A percentile compares a stretch with the other conserved stretches of the same genome.
Conservation (phyloP, 2,113 vertebrate species). For the Synchiropus splendidus region DNA sequence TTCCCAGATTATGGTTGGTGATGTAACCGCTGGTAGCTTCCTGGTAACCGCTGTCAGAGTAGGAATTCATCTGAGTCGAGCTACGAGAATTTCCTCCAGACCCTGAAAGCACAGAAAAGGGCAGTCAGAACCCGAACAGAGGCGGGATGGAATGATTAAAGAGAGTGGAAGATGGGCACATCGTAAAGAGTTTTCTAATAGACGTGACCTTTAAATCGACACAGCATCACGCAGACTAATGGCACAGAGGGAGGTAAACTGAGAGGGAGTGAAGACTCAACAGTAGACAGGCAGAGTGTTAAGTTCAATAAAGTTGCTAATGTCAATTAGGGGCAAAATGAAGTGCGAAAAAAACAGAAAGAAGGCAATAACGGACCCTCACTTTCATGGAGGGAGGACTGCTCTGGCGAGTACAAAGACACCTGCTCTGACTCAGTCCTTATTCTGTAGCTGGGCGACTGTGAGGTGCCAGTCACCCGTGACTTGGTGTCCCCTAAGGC, state of each 20-base stretch:
- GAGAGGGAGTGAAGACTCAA: not conserved
- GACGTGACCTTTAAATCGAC: constrained; percentile 38
- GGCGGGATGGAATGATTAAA: constrained; percentile 2
- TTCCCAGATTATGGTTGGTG: constrained; percentile 77
- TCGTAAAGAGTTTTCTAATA: constrained; percentile 32
- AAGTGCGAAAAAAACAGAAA: constrained; percentile 48
- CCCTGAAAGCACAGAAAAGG: constrained; percentile 59
- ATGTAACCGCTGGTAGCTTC: constrained; percentile 87
- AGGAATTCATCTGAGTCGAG: constrained; percentile 97
- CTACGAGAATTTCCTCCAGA: constrained; percentile 89
- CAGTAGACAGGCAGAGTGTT: not conserved
- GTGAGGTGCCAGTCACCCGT: constrained; percentile 73
- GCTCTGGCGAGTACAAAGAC: constrained; percentile 82
- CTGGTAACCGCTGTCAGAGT: constrained; percentile 95
- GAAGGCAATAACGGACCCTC: constrained; percentile 84
- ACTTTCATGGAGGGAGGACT: constrained; percentile 94
- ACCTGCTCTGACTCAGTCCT: constrained; percentile 81
- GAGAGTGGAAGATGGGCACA: constrained; percentile 9
- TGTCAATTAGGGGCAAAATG: constrained; percentile 1
- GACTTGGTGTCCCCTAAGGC: constrained; percentile 70
- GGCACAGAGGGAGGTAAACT: constrained; percentile 5
- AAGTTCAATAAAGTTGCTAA: not conserved
- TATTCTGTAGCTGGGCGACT: constrained; percentile 79
- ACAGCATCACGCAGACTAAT: constrained; percentile 32
- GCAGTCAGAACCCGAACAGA: not conserved